Evolutionary conservation across 2,113 vertebrate species (phyloP), one percentile per base, ranked within the genome.

Genomic region (Pseudorhombus dupliciocellatus): DNA sequence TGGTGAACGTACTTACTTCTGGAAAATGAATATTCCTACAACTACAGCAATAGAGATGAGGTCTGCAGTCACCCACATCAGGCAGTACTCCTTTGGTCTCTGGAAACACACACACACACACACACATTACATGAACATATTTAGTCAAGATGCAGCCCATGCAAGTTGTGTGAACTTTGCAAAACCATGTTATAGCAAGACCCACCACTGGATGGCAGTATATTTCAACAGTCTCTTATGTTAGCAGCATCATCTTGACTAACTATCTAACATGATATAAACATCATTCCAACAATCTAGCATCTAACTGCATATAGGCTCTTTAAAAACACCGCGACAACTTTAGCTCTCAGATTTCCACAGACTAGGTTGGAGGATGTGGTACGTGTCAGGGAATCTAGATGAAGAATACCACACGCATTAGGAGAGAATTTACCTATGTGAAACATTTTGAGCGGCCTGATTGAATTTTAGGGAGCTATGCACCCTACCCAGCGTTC

Each of bases 21-120:
- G 97, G 85, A 98, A 94, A 89, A 98, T 85, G 89, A 99, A 98
- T 91, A 98, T 95, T 91, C 95, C 97, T 74, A 96, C 72, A 83
- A 98, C 95, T 76, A 96, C 70, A 77, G 93, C 91, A 85, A 98
- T 94, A 77, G 97, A 98, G 92, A 97, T 65, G 84, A 99, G 87
- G 91, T 99, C 97, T 28, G 95, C 93, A 0, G 93, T 93, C 80
- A 98, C 95, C 97, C 97, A 99, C 86, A 97, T 93, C 63, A 97
- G 89, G 75, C 88, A 90, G 91, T 98, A 98, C 88, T 96, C 95
- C 21, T 95, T 89, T 48, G 96, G 96, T 87, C 93, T 91, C 97
- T 99, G 93, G 85, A 95, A 88, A 40, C 26, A 72, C 46, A 64
- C 25, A 68, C 14, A 77, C 26, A 52, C 34, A 26, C 52, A 28